phyloP scores from a whole-genome alignment of 2,888 invertebrate species.

The Drosophila kanekoi region DNA sequence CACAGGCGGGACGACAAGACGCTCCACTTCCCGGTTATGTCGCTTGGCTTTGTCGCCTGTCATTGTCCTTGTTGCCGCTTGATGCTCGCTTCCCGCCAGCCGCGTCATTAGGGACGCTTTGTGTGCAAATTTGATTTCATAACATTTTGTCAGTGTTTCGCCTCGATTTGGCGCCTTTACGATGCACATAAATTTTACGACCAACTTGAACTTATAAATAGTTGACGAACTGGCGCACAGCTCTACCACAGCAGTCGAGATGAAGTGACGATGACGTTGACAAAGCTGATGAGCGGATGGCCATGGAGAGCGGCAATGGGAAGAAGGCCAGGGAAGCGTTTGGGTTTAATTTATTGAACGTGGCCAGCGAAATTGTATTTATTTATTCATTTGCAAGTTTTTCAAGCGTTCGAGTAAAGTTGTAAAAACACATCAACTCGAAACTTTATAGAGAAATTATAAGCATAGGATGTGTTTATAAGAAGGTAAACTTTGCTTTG shows the following conservation, averaged over 20 bases:
- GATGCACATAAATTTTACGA: constrained; percentile 73
- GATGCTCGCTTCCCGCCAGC: constrained; percentile 16
- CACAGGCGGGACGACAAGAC: constrained; percentile 15
- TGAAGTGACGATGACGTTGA: constrained; percentile 57
- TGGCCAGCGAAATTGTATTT: constrained; percentile 7
- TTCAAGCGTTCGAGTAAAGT: constrained; percentile 12
- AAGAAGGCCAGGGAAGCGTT: not conserved
- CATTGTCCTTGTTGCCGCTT: constrained; percentile 12
- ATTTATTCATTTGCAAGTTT: constrained; percentile 11
- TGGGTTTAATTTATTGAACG: constrained; percentile 18
- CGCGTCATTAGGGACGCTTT: constrained; percentile 73
- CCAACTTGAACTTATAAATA: constrained; percentile 73
- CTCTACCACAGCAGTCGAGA: constrained; percentile 24
- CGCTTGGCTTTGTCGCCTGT: constrained; percentile 18
- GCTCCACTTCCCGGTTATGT: constrained; percentile 19
- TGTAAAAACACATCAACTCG: not conserved
- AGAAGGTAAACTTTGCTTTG: no score
- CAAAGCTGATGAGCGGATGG: constrained; percentile 11
- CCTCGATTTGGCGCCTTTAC: constrained; percentile 67
- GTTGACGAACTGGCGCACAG: constrained; percentile 56
- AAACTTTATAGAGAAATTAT: not conserved
- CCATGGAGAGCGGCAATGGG: no score
- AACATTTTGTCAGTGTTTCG: constrained; percentile 75
- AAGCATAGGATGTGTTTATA: no score
- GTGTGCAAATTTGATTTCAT: constrained; percentile 78